Conservation (phyloP, 2,113 vertebrate species). For the Oreochromis niloticus region DNA sequence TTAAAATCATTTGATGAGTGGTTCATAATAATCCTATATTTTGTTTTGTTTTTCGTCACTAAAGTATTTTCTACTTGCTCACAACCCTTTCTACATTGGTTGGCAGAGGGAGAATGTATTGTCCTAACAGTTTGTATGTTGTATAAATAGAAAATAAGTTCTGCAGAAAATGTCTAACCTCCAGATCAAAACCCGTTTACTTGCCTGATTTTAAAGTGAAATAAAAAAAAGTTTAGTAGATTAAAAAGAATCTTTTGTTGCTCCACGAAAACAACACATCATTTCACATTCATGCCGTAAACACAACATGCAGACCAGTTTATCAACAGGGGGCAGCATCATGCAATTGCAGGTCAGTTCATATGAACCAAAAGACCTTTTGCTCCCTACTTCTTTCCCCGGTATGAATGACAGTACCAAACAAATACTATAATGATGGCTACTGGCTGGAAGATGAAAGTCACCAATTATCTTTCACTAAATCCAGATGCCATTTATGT, state of each 20-base stretch:
- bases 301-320: neutral
- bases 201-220: rapidly evolving
- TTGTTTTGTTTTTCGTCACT: neutral
- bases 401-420: neutral
- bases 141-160: neutral
- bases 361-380: neutral
- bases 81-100: neutral
- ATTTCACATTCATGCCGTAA: neutral
- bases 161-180: neutral
- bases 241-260: neutral
- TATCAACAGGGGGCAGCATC: conserved; percentile 65
- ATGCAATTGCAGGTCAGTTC: conserved; percentile 37
- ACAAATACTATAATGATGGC: neutral
- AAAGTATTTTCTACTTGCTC: neutral
- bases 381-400: neutral
- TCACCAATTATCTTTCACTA: neutral
- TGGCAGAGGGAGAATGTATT: neutral
- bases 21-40: neutral
- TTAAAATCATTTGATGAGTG: neutral
- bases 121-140: neutral
- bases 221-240: neutral
- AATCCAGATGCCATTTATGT: neutral
- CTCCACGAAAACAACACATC: neutral
- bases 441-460: conserved; percentile 19
- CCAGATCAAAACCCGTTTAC: neutral